Conservation (phyloP, 2,797 vertebrate species). For the Enteromius anoplus region DNA sequence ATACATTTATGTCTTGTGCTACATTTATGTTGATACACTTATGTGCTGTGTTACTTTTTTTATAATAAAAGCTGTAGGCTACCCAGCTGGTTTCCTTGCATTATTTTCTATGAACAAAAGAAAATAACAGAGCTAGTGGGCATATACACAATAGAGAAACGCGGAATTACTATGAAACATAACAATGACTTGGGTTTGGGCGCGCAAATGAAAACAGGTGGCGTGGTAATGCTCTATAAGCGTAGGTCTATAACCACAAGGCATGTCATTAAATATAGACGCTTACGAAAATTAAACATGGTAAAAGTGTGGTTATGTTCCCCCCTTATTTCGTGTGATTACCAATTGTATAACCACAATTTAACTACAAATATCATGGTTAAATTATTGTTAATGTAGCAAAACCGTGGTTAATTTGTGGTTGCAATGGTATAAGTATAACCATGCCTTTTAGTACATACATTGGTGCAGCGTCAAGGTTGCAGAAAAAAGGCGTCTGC, state of each 20-base stretch:
- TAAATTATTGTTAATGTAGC: neutral
- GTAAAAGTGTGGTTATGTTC: neutral
- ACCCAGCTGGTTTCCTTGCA: conserved; percentile 16
- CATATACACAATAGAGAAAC: neutral
- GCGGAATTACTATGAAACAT: neutral
- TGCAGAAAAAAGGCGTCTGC: too few relatives aligned
- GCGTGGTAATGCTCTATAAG: neutral
- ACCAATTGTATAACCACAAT: neutral
- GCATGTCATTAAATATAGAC: neutral
- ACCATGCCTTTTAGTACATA: neutral
- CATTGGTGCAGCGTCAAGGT: neutral
- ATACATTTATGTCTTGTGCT: conserved; percentile 26
- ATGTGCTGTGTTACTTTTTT: conserved; percentile 25
- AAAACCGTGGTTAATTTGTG: neutral
- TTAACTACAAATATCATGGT: neutral
- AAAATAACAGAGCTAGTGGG: neutral
- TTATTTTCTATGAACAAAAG: neutral
- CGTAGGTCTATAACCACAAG: neutral
- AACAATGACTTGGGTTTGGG: neutral
- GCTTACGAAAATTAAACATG: neutral
- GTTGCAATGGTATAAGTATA: neutral
- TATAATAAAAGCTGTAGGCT: conserved; percentile 54
- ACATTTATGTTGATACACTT: neutral
- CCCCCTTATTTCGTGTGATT: neutral
- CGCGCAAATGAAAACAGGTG: neutral